phyloP scores from a whole-genome alignment of 1,140 invertebrate species.

The Drosophila kikkawai region DNA sequence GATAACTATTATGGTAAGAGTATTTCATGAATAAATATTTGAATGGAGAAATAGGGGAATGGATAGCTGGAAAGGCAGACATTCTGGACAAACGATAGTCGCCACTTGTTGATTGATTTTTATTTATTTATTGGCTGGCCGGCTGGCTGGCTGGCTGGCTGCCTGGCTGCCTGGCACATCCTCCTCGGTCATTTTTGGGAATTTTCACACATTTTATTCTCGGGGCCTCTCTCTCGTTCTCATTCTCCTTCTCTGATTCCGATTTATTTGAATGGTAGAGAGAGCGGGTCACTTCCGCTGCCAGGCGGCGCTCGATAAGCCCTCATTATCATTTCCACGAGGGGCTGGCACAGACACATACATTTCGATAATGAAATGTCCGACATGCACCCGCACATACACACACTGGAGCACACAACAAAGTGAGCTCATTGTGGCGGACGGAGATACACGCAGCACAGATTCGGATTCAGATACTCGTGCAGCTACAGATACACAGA shows the following conservation, averaged over 20 bases:
- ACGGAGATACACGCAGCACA: slow-evolving; percentile 45
- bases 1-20: slow-evolving; percentile 1
- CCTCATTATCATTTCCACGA: slow-evolving; percentile 74
- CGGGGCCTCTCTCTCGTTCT: neutral
- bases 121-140: slow-evolving; percentile 52
- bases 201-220: slow-evolving; percentile 36
- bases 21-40: neutral
- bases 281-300: slow-evolving; percentile 44
- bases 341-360: slow-evolving; percentile 14
- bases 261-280: slow-evolving; percentile 36
- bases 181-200: neutral
- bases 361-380: slow-evolving; percentile 78
- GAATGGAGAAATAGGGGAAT: neutral
- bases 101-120: slow-evolving; percentile 81
- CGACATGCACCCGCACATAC: slow-evolving; percentile 76
- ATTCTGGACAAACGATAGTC: neutral
- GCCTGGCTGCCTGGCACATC: slow-evolving; percentile 3
- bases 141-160: slow-evolving; percentile 3
- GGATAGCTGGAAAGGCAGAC: neutral
- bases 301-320: slow-evolving; percentile 55
- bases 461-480: slow-evolving; percentile 33
- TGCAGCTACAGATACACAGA: slow-evolving; percentile 45
- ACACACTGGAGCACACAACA: slow-evolving; percentile 28
- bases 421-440: slow-evolving; percentile 75
- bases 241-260: slow-evolving; percentile 7